Evolutionary conservation across 1,140 invertebrate genomes (phyloP).

Genomic region (Batillaria attramentaria): DNA sequence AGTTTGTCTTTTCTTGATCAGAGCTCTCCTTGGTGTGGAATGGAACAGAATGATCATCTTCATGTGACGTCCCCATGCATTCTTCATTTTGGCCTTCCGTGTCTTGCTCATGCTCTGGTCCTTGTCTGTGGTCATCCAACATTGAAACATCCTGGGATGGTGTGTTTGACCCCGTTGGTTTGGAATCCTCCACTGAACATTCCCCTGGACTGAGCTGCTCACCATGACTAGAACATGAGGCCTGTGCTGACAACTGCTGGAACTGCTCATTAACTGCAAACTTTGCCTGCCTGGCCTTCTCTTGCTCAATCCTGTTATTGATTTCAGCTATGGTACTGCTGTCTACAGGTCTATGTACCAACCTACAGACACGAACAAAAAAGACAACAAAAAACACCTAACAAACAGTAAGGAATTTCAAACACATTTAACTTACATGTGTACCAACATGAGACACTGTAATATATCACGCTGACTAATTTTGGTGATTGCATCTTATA

Average conservation of each 20-base stretch:
- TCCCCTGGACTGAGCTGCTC: background rate
- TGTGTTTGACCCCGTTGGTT: too few relatives aligned
- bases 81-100: slow-evolving; percentile 3
- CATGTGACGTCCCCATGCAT: slow-evolving; percentile 34
- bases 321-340: slow-evolving; percentile 52
- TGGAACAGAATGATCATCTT: slow-evolving; percentile 29
- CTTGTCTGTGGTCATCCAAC: background rate
- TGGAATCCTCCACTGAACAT: too few relatives aligned
- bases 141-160: background rate
- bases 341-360: slow-evolving; percentile 63
- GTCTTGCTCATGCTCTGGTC: slow-evolving; percentile 25
- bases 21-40: background rate
- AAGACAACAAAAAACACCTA: slow-evolving; percentile 12
- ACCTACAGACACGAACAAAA: slow-evolving; percentile 43
- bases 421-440: too few relatives aligned
- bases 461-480: too few relatives aligned
- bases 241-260: too few relatives aligned
- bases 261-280: too few relatives aligned
- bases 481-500: too few relatives aligned
- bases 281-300: slow-evolving; percentile 58
- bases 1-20: too few relatives aligned
- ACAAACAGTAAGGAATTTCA: too few relatives aligned
- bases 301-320: slow-evolving; percentile 54
- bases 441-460: too few relatives aligned
- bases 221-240: background rate